Evolutionary conservation across 2,888 invertebrate genomes (phyloP), one percentile per base, ranked within the genome.

Genomic region (Proisotoma minuta): DNA sequence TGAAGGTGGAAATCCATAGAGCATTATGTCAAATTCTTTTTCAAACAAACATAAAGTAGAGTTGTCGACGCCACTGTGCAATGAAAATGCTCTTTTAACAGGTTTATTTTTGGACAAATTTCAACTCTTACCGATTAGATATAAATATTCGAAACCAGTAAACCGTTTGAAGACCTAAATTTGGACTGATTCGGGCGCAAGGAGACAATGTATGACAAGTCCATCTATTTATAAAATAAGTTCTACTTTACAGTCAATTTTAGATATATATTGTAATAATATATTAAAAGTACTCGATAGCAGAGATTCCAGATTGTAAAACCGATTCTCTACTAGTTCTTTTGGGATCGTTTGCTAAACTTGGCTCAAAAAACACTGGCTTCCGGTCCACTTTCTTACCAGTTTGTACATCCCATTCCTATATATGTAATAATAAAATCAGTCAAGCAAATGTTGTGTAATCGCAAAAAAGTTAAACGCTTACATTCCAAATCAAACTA

Each of bases 1-100:
- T 22, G 65, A 57, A 0, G 72, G 72, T 12, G 57, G 57, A 24
- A 70, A 66, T 24, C 72, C 72, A 57, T 72, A 72, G 1, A 72
- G 22, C 53, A 70, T 62, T 8, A 72, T 62, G 22, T 64, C 62
- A 59, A 72, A 64, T 22, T 69, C 67, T 15, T 59, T 59, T 49
- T 72, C 67, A 48, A 59, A 63, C 1, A 72, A 23, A 29, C 72
- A 72, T 8, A 72, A 18, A 0, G 72, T 72, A n/a, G 43, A 43
- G 0, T 43, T 20, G 10, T 72, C 72, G 2, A 70, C 65, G 15
- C 52, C 66, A 23, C 61, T 66, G 39, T 1, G 54, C 3, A 27
- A n/a, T 50, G 20, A 24, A 23, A 20, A 23, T 50, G 5, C 5
- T n/a, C 20, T n/a, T 18, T 47, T 10, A 18, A 10, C 10, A 15